Conservation (phyloP, 2,113 vertebrate species). For the Turdus rufiventris region DNA sequence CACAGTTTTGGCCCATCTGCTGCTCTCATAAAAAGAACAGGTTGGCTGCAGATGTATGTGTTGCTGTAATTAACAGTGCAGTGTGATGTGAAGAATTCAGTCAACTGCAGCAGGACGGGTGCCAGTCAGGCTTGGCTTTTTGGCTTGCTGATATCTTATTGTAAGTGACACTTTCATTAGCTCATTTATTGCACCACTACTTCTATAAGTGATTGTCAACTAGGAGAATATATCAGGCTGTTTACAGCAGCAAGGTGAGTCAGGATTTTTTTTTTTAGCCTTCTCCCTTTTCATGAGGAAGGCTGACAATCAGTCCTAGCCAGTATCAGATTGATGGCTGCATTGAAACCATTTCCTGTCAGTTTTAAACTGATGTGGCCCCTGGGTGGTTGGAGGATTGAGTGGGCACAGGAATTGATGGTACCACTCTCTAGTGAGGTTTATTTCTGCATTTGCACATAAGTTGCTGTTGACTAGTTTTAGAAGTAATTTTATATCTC, state of each 20-base stretch:
- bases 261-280: not conserved
- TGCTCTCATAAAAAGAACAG: not conserved
- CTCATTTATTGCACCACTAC: slow-evolving; percentile 30
- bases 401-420: not conserved
- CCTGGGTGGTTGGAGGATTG: not conserved
- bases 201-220: slow-evolving; percentile 10
- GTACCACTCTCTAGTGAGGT: not conserved
- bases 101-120: not conserved
- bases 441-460: not conserved
- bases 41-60: not conserved
- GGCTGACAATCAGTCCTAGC: not conserved
- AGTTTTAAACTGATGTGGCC: not conserved
- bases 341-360: not conserved
- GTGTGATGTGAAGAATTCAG: not conserved
- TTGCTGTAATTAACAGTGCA: not conserved
- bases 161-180: slow-evolving; percentile 41
- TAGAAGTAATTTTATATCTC: not conserved
- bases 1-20: not conserved
- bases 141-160: not conserved
- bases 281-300: not conserved
- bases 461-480: not conserved
- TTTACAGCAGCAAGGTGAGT: not conserved
- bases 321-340: not conserved
- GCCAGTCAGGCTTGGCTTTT: not conserved
- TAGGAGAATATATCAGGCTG: not conserved